Evolutionary conservation across 2,113 vertebrate species (phyloP).

Genomic region (Physeter macrocephalus): DNA sequence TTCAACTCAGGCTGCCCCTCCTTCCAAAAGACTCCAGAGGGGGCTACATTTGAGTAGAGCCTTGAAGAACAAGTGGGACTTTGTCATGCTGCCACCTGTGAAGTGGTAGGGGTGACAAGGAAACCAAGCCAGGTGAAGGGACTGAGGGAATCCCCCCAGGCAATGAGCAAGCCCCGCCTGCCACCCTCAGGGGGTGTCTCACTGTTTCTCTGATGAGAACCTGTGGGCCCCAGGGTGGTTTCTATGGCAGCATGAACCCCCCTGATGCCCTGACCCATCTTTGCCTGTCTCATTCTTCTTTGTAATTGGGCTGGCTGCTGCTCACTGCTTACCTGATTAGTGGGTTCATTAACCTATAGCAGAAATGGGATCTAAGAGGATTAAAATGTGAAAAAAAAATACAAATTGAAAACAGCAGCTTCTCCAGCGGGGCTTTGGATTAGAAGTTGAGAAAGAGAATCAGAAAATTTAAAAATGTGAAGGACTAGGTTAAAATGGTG

Average conservation of each 20-base stretch:
- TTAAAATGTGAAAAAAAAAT: constrained; percentile 59
- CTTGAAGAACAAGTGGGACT: neutral
- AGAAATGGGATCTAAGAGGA: constrained; percentile 73
- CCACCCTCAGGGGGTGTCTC: neutral
- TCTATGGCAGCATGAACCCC: constrained; percentile 29
- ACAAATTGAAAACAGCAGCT: constrained; percentile 70
- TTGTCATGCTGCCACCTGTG: constrained; percentile 53
- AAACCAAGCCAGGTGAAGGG: neutral
- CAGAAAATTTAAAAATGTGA: constrained; percentile 38
- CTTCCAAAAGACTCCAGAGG: constrained; percentile 10
- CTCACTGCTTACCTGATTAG: constrained; percentile 69
- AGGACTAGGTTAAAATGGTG: neutral
- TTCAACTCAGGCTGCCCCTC: neutral
- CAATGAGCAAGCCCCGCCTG: neutral
- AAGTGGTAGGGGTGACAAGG: constrained; percentile 28
- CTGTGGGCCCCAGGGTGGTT: neutral
- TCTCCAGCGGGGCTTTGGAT: constrained; percentile 58
- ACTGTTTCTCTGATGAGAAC: neutral
- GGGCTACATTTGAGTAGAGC: neutral
- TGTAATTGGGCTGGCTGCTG: constrained; percentile 52
- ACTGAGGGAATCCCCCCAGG: neutral
- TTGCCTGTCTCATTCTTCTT: constrained; percentile 38
- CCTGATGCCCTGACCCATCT: constrained; percentile 17
- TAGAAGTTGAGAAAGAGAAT: constrained; percentile 68
- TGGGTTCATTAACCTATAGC: constrained; percentile 69